A percentile compares a stretch with the other conserved stretches of the same genome.
These are phyloP conservation scores for Fistularia commersonii DNA, from an alignment of 2,797 vertebrate genomes.

Conservation along the genomic window DNA sequence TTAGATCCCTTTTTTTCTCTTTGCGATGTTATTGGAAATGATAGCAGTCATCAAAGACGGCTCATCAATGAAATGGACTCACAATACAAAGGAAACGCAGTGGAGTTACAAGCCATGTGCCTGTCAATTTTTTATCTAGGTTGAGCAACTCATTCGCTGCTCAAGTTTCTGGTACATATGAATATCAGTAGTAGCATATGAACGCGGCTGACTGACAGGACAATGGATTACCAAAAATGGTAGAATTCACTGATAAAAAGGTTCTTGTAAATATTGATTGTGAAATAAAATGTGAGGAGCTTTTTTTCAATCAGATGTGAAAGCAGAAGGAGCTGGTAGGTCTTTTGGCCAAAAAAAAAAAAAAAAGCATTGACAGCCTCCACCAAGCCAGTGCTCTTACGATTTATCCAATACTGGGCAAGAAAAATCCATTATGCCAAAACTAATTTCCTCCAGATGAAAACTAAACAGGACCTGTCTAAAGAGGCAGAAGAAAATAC, in stretches of 20 bases:
- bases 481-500: conserved; percentile 72
- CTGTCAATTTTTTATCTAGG: conserved; percentile 11
- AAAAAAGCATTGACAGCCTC: conserved; percentile 49
- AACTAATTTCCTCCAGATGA: conserved; percentile 77
- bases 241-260: conserved; percentile 17
- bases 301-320: conserved; percentile 53
- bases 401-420: conserved; percentile 70
- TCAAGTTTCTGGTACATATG: conserved; percentile 11
- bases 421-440: conserved; percentile 81
- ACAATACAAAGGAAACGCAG: conserved; percentile 30
- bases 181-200: conserved; percentile 8
- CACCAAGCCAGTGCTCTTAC: conserved; percentile 43
- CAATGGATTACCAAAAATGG: conserved; percentile 3
- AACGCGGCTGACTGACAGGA: conserved; percentile 1
- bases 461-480: conserved; percentile 73
- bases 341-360: conserved; percentile 70
- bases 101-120: conserved; percentile 18
- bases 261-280: conserved; percentile 9
- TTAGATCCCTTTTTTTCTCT: conserved; percentile 34
- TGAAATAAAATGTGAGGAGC: conserved; percentile 16
- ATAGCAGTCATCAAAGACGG: conserved; percentile 38
- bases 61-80: conserved; percentile 31
- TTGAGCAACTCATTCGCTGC: conserved; percentile 12
- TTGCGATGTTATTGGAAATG: conserved; percentile 36
- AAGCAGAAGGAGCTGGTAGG: conserved; percentile 42